Base-by-base conservation (phyloP, 2,113 vertebrate genomes). In the Zapornia atra region DNA sequence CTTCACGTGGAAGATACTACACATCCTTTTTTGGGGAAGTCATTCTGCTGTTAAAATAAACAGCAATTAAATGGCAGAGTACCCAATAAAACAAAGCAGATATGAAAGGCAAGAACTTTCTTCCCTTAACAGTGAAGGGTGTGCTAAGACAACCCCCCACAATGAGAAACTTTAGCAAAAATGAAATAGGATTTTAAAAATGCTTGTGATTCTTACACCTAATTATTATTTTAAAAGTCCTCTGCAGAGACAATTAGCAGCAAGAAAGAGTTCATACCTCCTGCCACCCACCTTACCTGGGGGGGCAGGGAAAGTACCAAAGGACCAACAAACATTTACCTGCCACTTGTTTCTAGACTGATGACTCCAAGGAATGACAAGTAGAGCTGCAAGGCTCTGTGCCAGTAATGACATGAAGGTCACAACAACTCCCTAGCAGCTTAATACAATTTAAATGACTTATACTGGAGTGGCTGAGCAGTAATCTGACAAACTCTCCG, bases 371-470 rank as follows among this genome's bases (percentile, higher is more conserved):
- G 38, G 48, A 60, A 40, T 68, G 60, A 42, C 60, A 78, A 70
- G 46, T 0, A 46, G 26, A 64, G 69, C 72, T 79, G 69, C 68
- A 75, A 78, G 42, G 31, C 56, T 81, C 80, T 79, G 76, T 33
- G 36, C 53, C 15, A 71, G 42, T 28, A 61, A 78, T 16, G 40
- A 86, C 28, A 33, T 53, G 73, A 95, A 92, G 83, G 93, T 86
- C 93, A 89, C 48, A 69, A 25, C 73, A 79, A 4, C 40, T 94
- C 75, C 68, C 71, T 19, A 44, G 24, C 59, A 94, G 50, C 26
- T 79, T 89, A 79, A 91, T 79, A 53, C n/a, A 64, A 82, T 96
- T 92, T 91, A 84, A 68, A 75, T 53, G 6, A 81, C 80, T 91
- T 20, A 12, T 28, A 56, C 26, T 38, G 33, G 64, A 84, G 72